Percentiles rank a stretch among this genome's conserved stretches.
These are phyloP conservation scores for Nemoura dubitans DNA, from an alignment of 2,888 invertebrate genomes.

Conservation along the genomic window DNA sequence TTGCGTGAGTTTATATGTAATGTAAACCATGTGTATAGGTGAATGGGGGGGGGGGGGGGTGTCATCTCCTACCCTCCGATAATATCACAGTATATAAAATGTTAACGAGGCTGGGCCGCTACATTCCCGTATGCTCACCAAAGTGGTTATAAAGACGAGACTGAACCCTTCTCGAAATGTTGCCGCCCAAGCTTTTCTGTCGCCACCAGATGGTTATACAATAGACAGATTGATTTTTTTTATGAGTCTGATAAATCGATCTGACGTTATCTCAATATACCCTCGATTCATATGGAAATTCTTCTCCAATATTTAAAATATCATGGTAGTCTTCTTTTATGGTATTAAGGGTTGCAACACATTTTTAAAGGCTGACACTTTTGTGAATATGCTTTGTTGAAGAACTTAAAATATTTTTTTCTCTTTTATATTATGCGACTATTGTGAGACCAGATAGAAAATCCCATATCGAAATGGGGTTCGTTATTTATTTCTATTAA, in stretches of 20 bases:
- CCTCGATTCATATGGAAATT: background rate
- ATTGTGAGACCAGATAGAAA: background rate
- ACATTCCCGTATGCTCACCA: background rate
- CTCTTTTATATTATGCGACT: background rate
- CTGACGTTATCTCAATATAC: background rate
- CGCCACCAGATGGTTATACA: background rate
- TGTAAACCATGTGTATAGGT: no score
- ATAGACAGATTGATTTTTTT: background rate
- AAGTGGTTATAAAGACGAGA: background rate
- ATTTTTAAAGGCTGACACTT: background rate
- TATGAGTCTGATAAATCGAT: background rate
- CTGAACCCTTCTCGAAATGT: background rate
- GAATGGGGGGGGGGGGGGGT: no score
- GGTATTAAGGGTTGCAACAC: background rate
- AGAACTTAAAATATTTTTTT: background rate
- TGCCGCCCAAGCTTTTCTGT: background rate
- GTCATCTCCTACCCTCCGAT: no score
- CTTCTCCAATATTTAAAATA: background rate
- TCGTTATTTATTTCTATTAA: background rate
- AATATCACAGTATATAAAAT: background rate
- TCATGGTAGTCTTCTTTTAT: background rate
- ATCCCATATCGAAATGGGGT: background rate
- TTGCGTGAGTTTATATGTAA: no score
- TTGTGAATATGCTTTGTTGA: background rate
- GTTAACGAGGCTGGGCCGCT: background rate